A percentile compares a stretch with the other conserved stretches of the same genome.
Conservation (phyloP, 2,113 vertebrate species). For the Caretta caretta region DNA sequence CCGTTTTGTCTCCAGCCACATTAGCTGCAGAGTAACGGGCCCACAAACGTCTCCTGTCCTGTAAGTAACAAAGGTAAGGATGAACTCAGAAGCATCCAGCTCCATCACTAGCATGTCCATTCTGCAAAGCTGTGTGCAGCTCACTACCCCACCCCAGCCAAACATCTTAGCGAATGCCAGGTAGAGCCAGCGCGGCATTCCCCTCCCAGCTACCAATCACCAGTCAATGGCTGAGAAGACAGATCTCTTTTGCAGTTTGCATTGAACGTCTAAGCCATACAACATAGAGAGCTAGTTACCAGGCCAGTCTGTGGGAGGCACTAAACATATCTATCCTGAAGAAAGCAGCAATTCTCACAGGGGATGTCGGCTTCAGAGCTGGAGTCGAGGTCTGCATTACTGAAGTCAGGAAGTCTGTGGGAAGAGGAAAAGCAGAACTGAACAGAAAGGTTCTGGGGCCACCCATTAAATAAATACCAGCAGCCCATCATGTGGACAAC, state of each 20-base stretch:
- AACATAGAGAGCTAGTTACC: not conserved
- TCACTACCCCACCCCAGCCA: not conserved
- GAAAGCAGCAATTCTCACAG: not conserved
- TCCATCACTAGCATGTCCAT: too few relatives aligned
- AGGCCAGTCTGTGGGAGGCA: not conserved
- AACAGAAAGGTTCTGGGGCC: too few relatives aligned
- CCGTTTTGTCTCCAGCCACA: too few relatives aligned
- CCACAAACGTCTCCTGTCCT: too few relatives aligned
- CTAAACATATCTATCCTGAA: not conserved
- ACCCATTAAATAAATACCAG: not conserved
- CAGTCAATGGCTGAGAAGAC: not conserved
- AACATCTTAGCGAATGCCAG: not conserved
- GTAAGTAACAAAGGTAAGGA: too few relatives aligned
- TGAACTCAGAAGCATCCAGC: too few relatives aligned
- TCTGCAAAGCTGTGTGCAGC: not conserved
- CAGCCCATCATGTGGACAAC: not conserved
- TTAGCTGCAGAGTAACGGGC: too few relatives aligned
- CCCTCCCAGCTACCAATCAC: not conserved
- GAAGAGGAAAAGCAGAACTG: not conserved
- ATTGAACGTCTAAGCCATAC: not conserved
- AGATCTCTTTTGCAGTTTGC: not conserved
- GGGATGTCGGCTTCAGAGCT: not conserved
- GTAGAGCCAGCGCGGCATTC: too few relatives aligned
- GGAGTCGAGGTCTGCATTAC: not conserved
- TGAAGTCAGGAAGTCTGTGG: not conserved